Evolutionary conservation across 2,888 invertebrate species (phyloP).

Genomic region (Amphiduros pacificus): DNA sequence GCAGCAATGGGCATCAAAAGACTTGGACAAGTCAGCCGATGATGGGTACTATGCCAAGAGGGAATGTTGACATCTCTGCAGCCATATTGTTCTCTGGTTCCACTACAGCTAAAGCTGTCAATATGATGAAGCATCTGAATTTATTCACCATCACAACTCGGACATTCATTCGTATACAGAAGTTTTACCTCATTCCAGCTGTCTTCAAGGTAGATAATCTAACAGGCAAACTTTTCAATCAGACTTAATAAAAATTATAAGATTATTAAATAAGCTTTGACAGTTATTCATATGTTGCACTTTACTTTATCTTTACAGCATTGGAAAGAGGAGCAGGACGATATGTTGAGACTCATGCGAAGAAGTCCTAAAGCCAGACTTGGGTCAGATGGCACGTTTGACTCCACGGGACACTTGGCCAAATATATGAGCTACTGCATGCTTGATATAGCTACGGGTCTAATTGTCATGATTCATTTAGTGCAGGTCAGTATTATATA

Average conservation of each 20-base stretch:
- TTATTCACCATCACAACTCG: background rate
- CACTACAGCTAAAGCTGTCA: background rate
- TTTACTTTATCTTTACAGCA: background rate
- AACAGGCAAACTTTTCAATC: background rate
- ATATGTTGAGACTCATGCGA: background rate
- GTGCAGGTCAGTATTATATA: no score
- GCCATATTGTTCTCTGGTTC: background rate
- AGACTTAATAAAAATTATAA: background rate
- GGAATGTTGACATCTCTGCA: background rate
- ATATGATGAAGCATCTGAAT: background rate
- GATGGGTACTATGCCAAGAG: background rate
- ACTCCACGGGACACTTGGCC: no score
- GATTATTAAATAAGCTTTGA: background rate
- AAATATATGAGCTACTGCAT: no score
- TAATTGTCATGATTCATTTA: no score
- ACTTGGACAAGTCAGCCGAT: background rate
- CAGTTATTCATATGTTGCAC: background rate
- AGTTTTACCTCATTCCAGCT: background rate
- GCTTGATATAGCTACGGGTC: no score
- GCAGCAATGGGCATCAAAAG: background rate
- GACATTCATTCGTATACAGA: background rate
- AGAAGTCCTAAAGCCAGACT: background rate
- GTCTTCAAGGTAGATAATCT: background rate
- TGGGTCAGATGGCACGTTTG: no score
- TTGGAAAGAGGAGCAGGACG: background rate